Evolutionary conservation across 1,140 invertebrate species (phyloP), one percentile per base, ranked within the genome.

Genomic region (Drosophila nasuta): DNA sequence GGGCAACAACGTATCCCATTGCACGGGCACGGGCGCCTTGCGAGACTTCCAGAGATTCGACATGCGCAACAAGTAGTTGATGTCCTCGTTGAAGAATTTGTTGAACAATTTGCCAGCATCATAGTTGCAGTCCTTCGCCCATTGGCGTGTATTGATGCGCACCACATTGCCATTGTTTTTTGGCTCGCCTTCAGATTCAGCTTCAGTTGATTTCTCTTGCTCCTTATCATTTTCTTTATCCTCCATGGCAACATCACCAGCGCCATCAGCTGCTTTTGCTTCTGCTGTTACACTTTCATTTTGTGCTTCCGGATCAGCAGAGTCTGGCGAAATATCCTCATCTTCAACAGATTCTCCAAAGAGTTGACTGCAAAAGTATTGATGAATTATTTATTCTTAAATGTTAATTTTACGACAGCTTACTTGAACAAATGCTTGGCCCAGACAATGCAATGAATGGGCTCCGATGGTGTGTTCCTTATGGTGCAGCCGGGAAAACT

Each of bases 371-470:
- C 7, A 56, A 11, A 13, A 13, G 41, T 0, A 25, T 25, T 25
- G 11, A 5, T 43, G 2, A 1, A n/a, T 43, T 1, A 43, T 4
- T 43, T 13, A 0, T 13, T 43, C 3, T 13, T 7, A 43, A 5
- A 43, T 11, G 7, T 38, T 10, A 38, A 56, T 38, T 38, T 7
- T 30, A 8, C 13, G 2, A 5, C 11, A 15, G 93, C 95, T 95
- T 94, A 98, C 97, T 99, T 99, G 92, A 99, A 99, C 11, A 99
- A 94, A 95, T 99, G 98, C 93, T 99, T 99, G 0, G 98, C 97
- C 99, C 99, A 99, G 2, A 99, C 98, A 83, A 99, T 98, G 92
- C 99, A 99, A 93, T 99, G 99, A 81, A 99, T 99, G 0, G 98
- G 97, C 92, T 99, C 98, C 10, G 98, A 99, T n/a, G 99, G 99